phyloP scores from a whole-genome alignment of 2,113 vertebrate species.

The Fregata magnificens region DNA sequence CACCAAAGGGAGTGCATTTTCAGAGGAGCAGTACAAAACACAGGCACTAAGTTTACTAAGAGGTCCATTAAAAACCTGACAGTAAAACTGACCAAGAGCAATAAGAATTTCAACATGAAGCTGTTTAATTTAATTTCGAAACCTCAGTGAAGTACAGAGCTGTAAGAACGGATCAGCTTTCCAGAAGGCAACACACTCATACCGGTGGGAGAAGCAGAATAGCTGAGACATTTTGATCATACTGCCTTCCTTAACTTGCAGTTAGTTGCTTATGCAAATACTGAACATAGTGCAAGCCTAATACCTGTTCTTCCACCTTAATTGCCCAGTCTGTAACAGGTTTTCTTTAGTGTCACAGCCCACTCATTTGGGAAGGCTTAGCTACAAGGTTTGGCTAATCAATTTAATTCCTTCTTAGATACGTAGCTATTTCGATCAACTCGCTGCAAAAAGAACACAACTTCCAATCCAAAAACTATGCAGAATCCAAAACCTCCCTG shows the following conservation, averaged over 20 bases:
- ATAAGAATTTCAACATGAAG: fast-evolving
- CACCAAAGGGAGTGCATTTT: fast-evolving
- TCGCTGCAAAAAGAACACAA: neutral
- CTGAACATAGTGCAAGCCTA: neutral
- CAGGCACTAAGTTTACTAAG: neutral
- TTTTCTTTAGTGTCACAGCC: neutral
- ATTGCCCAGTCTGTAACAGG: neutral
- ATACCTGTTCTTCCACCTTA: neutral
- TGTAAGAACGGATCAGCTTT: neutral
- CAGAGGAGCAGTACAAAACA: neutral
- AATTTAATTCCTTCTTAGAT: neutral
- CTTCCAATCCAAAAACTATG: neutral
- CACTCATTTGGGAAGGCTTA: neutral
- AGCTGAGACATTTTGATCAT: fast-evolving
- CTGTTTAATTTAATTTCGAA: neutral
- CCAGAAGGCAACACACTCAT: neutral
- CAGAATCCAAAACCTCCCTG: neutral
- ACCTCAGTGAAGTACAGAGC: neutral
- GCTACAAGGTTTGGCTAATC: neutral
- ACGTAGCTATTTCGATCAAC: neutral
- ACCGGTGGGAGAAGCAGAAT: neutral
- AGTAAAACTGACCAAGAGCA: neutral
- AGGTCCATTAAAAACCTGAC: neutral
- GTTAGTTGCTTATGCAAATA: neutral
- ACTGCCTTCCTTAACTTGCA: too few relatives aligned